Base-by-base conservation (phyloP, 1,140 invertebrate species). In the Helicoverpa armigera region DNA sequence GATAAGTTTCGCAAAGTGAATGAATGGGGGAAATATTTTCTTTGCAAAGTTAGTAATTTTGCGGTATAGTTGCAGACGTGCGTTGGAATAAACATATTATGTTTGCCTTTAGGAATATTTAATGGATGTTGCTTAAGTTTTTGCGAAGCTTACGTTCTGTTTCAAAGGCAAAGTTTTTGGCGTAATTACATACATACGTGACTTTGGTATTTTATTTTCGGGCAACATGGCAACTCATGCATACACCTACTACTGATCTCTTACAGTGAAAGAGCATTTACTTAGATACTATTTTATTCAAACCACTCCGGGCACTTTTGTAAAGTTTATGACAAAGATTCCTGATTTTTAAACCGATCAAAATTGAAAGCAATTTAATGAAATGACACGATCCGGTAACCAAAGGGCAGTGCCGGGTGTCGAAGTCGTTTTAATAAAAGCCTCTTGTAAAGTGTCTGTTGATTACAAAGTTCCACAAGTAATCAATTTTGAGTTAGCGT, bases 401-500 rank as follows among this genome's bases (percentile, higher is more conserved):
- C 69, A 72, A 54, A 72, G 69, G 69, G 69, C 69, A 72, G 48
- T 10, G 10, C 16, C 2, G 11, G 43, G 43, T 69, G 65, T 69
- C 65, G 16, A 14, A 16, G 16, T 23, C 69, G 50, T 53, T 72
- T 72, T 72, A 72, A 72, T 72, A 72, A 72, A 72, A 72, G 69
- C 69, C 69, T 72, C 48, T 53, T 51, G 18, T 48, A 11, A 13
- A 72, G 23, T 23, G 50, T 72, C 69, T 54, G 69, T 72, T 77
- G 75, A 77, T 77, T 67, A 77, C 61, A 77, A 65, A 77, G 61
- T 65, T 77, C 16, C 18, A 53, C 69, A 76, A 63, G 60, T 67
- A 77, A 77, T 77, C 75, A 77, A 77, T 77, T 77, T 77, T 31
- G 75, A 67, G 75, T 77, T 77, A 65, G 61, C 61, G 60, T 43